Base-by-base conservation (phyloP, 2,888 invertebrate species). In the Ariolimax columbianus region DNA sequence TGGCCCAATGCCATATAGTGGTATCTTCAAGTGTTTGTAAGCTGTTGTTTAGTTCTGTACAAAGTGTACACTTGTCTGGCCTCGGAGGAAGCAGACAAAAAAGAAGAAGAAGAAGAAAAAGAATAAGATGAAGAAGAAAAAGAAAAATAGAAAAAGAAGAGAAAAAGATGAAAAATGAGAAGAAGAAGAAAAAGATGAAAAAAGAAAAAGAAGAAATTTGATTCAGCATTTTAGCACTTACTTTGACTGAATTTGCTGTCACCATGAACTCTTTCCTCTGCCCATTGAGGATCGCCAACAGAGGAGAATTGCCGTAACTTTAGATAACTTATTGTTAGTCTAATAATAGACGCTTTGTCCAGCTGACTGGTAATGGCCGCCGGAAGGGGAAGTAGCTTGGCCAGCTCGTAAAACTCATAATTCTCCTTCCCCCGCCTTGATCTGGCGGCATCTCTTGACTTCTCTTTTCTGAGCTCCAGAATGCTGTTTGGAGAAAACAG, bases 261-360 rank as follows among this genome's bases (percentile, higher is more conserved):
- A 14, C 86, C 86, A 23, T 85, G 86, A 26, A 88, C 89, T 75
- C 70, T 81, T 30, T 93, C 93, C 80, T 91, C 85, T 68, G 96
- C 97, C 98, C 99, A 99, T 94, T 98, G 98, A 36, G 98, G 98
- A 93, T 98, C 98, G 0, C 98, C 98, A 94, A 98, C 98, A 14
- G 97, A 96, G 86, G 98, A 98, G 95, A 99, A 99, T 95, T 98
- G 97, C 88, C 98, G 95, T 96, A 99, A 97, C 95, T 98, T 98
- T 91, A 99, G 95, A 95, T 98, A 99, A 92, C 97, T 97, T 80
- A 98, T 98, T 84, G 99, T 98, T 89, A 99, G 95, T 43, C 99
- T 95, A 90, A 99, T 99, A 91, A 99, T 97, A 83, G 98, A 98
- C 0, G 99, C 99, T 94, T 99, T 99, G 95, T 99, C 99, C 94